These are phyloP conservation scores for Hylia prasina DNA, from an alignment of 2,113 vertebrate genomes.

Conservation along the genomic window DNA sequence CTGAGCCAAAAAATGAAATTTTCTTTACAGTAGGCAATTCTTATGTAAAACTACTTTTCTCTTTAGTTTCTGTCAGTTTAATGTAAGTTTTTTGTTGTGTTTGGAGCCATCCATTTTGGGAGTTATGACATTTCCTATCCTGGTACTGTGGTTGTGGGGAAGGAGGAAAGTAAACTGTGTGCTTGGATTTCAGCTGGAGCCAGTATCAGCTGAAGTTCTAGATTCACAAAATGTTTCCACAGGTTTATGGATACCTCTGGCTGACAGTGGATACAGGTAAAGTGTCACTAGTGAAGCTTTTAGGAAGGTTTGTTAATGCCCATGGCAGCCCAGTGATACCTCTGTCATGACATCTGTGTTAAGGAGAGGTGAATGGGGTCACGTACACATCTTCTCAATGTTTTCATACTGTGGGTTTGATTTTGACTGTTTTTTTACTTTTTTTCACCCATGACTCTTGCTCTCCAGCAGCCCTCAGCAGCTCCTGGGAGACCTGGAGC, in stretches of 20 bases:
- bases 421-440: not conserved
- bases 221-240: not conserved
- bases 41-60: not conserved
- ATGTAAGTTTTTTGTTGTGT: not conserved
- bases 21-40: not conserved
- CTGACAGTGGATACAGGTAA: not conserved
- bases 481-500: not conserved
- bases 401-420: not conserved
- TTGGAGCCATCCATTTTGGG: not conserved
- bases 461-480: not conserved
- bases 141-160: not conserved
- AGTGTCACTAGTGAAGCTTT: not conserved
- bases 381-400: not conserved
- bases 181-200: not conserved
- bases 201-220: not conserved
- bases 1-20: conserved; percentile 13
- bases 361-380: not conserved
- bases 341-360: not conserved
- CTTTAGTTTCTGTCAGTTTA: not conserved
- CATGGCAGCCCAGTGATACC: not conserved
- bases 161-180: not conserved
- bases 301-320: not conserved
- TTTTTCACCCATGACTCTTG: not conserved
- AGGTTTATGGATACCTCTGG: not conserved
- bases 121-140: not conserved